Evolutionary conservation across 2,113 vertebrate species (phyloP).

Genomic region (Cebus imitator): DNA sequence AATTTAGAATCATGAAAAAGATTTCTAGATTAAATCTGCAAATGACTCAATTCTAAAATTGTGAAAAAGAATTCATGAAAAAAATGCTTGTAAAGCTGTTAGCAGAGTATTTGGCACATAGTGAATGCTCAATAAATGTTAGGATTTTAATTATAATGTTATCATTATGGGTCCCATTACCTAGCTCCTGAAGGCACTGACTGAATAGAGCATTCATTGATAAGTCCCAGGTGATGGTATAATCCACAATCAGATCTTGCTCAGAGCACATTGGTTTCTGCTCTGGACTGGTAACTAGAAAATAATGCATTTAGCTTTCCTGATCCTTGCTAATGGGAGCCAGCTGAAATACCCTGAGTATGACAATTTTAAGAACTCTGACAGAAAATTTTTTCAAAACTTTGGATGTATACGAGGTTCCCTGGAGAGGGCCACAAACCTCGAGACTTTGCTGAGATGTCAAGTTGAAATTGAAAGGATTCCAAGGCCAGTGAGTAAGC

Average conservation of each 20-base stretch:
- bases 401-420: background rate
- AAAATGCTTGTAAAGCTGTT: background rate
- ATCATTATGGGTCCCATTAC: background rate
- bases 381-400: conserved; percentile 27
- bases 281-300: background rate
- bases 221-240: background rate
- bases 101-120: background rate
- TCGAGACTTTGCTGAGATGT: background rate
- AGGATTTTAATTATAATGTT: background rate
- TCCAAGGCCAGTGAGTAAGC: background rate
- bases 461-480: background rate
- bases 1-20: background rate
- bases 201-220: background rate
- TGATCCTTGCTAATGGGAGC: background rate
- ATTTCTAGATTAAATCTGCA: background rate
- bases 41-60: background rate
- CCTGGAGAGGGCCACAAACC: background rate
- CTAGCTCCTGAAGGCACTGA: background rate
- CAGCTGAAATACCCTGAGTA: background rate
- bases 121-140: background rate
- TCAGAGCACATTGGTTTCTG: background rate
- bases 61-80: background rate
- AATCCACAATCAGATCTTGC: background rate
- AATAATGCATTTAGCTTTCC: background rate
- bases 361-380: background rate